Percentiles rank a stretch among this genome's conserved stretches.
phyloP scores from a whole-genome alignment of 2,888 invertebrate genomes.

The Thereva unica region DNA sequence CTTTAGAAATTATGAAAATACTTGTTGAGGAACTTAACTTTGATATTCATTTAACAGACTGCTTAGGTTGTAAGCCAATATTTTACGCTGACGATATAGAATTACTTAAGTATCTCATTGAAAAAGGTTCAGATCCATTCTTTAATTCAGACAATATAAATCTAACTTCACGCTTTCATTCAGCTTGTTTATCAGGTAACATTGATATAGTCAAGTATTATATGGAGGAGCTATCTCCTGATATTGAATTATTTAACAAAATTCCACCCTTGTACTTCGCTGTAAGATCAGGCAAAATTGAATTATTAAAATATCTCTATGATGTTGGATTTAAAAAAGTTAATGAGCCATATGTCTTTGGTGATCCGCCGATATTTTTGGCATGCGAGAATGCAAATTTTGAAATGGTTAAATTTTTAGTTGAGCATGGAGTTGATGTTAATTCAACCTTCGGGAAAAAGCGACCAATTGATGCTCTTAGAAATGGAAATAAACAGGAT shows the following conservation, averaged over 20 bases:
- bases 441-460: slow-evolving; percentile 1
- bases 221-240: slow-evolving; percentile 1
- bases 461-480: not conserved
- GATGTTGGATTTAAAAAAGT: slow-evolving; percentile 12
- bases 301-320: slow-evolving; percentile 5
- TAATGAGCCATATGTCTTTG: not conserved
- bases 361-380: slow-evolving; percentile 10
- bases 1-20: slow-evolving; percentile 20
- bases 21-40: slow-evolving; percentile 13
- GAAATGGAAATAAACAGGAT: not conserved
- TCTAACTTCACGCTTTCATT: not conserved
- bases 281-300: slow-evolving; percentile 5
- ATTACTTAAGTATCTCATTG: slow-evolving; percentile 9
- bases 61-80: not conserved
- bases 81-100: not conserved
- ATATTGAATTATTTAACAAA: not conserved
- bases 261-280: slow-evolving; percentile 1
- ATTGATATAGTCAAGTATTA: slow-evolving; percentile 15
- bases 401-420: slow-evolving; percentile 17
- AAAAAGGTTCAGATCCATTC: slow-evolving; percentile 10
- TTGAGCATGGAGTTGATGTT: slow-evolving; percentile 14
- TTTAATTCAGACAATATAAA: not conserved
- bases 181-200: not conserved
- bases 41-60: not conserved
- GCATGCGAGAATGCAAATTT: not conserved